These are phyloP conservation scores for Turritopsis dohrnii DNA, from an alignment of 30 jellyfish, hydroid and myxozoan genomes.

Conservation along the genomic window DNA sequence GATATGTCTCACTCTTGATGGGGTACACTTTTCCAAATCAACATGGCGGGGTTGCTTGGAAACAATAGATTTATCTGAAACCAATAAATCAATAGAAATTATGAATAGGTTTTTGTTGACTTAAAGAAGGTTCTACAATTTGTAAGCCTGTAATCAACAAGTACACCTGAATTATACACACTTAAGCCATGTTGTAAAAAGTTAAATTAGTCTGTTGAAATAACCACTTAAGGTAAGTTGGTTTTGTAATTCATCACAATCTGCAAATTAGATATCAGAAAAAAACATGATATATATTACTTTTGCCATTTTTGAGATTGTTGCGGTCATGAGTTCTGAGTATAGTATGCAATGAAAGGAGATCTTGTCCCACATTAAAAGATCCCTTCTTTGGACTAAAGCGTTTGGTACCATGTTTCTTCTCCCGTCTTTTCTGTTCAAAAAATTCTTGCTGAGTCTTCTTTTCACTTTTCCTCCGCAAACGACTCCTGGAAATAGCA, in stretches of 20 bases:
- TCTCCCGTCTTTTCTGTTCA: conserved; percentile 20
- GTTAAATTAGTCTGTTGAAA: no score
- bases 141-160: no score
- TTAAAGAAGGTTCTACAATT: no score
- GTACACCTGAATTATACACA: no score
- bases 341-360: conserved; percentile 1
- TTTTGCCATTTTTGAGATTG: background rate
- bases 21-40: background rate
- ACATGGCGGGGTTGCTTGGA: conserved; percentile 4
- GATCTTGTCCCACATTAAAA: background rate
- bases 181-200: no score
- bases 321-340: conserved; percentile 1
- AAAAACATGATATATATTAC: background rate
- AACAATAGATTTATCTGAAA: background rate
- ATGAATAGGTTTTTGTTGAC: no score
- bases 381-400: conserved; percentile 7
- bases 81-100: background rate
- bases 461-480: conserved; percentile 27
- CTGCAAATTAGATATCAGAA: no score
- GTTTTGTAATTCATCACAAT: no score
- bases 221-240: no score
- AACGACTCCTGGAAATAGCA: conserved; percentile 25
- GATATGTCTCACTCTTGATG: background rate
- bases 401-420: conserved; percentile 13
- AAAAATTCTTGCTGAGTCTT: conserved; percentile 29